phyloP scores from a whole-genome alignment of 2,113 vertebrate species.

The Elephantulus edwardii region DNA sequence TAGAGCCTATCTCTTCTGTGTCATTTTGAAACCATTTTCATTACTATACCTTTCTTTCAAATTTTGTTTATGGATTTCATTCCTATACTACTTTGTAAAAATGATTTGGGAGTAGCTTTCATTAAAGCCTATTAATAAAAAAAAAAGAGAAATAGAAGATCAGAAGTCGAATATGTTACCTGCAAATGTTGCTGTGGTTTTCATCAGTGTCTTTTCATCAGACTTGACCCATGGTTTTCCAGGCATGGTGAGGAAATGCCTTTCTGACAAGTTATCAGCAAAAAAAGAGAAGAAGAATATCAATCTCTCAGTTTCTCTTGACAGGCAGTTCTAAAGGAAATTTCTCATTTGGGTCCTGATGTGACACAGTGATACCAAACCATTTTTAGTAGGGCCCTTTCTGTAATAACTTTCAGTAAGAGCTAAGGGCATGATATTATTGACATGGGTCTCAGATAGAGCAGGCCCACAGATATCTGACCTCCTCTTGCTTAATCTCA shows the following conservation, averaged over 20 bases:
- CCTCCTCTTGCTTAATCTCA: conserved; percentile 16
- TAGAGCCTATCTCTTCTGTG: background rate
- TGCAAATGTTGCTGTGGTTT: background rate
- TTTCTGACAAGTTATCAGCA: background rate
- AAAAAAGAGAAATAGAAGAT: background rate
- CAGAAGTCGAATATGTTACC: background rate
- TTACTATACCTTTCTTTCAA: background rate
- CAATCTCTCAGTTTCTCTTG: background rate
- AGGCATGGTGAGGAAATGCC: background rate
- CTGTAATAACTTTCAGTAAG: conserved; percentile 26
- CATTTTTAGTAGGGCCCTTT: background rate
- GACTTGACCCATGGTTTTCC: background rate
- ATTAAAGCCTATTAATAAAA: conserved; percentile 4
- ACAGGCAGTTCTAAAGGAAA: conserved; percentile 1
- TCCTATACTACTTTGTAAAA: conserved; percentile 33
- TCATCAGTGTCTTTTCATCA: background rate
- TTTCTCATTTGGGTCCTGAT: conserved; percentile 4
- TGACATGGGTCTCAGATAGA: background rate
- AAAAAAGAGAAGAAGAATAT: background rate
- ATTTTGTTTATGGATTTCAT: conserved; percentile 2
- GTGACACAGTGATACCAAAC: background rate
- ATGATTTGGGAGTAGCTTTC: background rate
- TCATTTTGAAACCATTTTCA: background rate
- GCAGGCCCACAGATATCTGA: background rate
- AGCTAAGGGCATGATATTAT: background rate